Base-by-base conservation (phyloP, 2,888 invertebrate genomes). In the Geotrupes spiniger region DNA sequence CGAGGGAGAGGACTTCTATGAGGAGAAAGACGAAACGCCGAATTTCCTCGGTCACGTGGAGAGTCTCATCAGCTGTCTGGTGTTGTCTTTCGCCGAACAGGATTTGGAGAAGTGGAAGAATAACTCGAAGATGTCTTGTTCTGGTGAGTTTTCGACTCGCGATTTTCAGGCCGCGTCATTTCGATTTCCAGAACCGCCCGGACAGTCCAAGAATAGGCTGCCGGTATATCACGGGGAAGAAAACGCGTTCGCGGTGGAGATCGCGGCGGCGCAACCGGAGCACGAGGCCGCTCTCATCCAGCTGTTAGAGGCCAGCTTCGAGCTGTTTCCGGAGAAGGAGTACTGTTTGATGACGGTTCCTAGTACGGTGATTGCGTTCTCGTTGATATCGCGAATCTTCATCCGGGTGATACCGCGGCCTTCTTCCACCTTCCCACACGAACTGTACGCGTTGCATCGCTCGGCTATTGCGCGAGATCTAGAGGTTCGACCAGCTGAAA, bases 231-330 rank as follows among this genome's bases (percentile, higher is more conserved):
- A 63, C 0, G 81, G 82, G 0, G 60, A 70, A 8, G 67, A 75
- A 0, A 84, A 84, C 62, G 85, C 83, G 0, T 83, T 85, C 58
- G 66, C 78, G 0, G 57, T 85, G 16, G 84, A 85, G 62, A 62
- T 85, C 12, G 80, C 81, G 49, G 80, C 80, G 2, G 75, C 79
- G 59, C 70, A 77, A 29, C 69, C 74, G 1, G 74, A 76, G 28
- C 78, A 80, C 52, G 80, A 82, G 52, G 76, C 78, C 58, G 66
- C 78, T 69, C 66, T 77, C 0, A 74, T 74, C 43, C 78, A 82
- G 54, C 75, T 87, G 39, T 68, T 88, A 9, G 78, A 79, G 54
- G 82, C 81, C 0, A 79, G 84, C 0, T 88, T 87, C 65, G 81
- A 84, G 60, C 74, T 81, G 29, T 85, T 80, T 69, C 82, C 82